Base-by-base conservation (phyloP, 2,888 invertebrate species). In the Pseudanteris insignis region DNA sequence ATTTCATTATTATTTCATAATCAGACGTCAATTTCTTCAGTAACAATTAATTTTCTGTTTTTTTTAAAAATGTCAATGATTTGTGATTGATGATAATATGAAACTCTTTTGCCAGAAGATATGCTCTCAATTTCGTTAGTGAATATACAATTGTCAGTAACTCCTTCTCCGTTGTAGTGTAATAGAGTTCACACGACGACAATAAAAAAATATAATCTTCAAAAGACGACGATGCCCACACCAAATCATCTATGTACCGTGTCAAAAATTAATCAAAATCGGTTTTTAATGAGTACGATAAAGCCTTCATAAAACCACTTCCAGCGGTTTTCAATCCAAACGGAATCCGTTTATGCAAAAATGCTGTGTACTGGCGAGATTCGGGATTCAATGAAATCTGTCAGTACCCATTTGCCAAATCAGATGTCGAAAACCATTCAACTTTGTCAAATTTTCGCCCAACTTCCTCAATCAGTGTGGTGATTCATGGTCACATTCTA, bases 401-500 rank as follows among this genome's bases (percentile, higher is more conserved):
- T 7, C 21, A 21, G 21, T 21, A 21, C 21, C 21, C 21, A 21
- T 21, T 3, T 5, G 21, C 21, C 21, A 68, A 30, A 55, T 71
- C 69, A 2, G 66, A 32, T 1, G 58, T 32, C 1, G 66, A 34
- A 15, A 70, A 53, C 15, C 32, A 63, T 38, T 47, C 15, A 54
- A 53, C 6, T 61, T 25, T 1, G 67, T 15, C 21, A 7, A 21
- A 21, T 21, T 21, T 21, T 21, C 21, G 3, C 21, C 3, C 3
- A 3, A 21, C 21, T 5, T 68, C 67, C 2, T 46, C 36, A 6
- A 62, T 59, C 2, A 62, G 13, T 1, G 65, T 3, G 63, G 59
- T 25, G 63, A 47, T 36, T 73, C 73, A n/a, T 67, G 55, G 46
- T 75, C 71, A 0, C 64, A 43, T 18, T 68, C 59, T 44, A 76